Evolutionary conservation across 2,797 vertebrate genomes (phyloP).

Genomic region (Poeciliopsis presidionis): DNA sequence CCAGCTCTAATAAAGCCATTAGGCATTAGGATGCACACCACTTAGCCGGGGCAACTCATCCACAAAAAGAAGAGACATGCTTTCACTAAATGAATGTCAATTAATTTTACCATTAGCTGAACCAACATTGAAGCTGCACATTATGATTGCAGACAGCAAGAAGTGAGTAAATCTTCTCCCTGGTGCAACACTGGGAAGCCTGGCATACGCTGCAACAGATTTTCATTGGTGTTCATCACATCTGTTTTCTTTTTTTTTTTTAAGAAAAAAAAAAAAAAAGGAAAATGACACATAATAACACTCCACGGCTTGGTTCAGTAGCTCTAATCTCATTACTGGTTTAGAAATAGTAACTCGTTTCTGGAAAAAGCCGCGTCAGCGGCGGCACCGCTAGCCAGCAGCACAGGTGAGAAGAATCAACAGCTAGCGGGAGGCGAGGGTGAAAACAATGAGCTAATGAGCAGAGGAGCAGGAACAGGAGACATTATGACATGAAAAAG

Average conservation of each 20-base stretch:
- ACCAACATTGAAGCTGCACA: neutral
- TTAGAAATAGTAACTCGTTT: too few species aligned
- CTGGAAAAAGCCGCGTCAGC: too few species aligned
- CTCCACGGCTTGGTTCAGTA: neutral
- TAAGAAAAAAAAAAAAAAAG: too few species aligned
- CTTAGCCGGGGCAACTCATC: neutral
- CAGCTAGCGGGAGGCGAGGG: too few species aligned
- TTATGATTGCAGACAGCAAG: neutral
- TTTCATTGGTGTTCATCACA: neutral
- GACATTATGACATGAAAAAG: too few species aligned
- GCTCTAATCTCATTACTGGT: neutral
- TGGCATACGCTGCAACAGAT: neutral
- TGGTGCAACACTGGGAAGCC: neutral
- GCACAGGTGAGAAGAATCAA: too few species aligned
- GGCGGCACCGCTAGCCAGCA: too few species aligned
- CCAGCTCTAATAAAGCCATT: neutral
- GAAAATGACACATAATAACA: neutral
- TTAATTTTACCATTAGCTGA: neutral
- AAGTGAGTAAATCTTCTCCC: neutral
- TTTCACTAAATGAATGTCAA: neutral
- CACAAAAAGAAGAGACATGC: neutral
- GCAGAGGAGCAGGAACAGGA: too few species aligned
- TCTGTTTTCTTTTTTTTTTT: too few species aligned
- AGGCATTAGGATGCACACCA: neutral
- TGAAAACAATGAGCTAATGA: too few species aligned